Evolutionary conservation across 2,797 vertebrate species (phyloP).

Genomic region (Liasis olivaceus): DNA sequence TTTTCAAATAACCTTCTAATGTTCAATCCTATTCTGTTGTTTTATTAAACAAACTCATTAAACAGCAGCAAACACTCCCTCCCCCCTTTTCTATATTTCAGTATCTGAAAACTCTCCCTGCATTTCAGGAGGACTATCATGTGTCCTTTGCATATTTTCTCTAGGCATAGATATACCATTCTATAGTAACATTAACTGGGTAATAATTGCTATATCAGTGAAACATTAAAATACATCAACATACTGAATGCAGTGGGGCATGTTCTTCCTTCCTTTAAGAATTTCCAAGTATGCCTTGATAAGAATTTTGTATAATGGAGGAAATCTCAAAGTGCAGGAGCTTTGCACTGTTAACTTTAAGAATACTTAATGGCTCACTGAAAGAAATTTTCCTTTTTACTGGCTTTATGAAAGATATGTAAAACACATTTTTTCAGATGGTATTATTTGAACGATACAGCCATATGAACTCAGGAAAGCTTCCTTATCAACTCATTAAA

Average conservation of each 20-base stretch:
- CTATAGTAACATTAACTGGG: background rate
- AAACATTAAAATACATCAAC: background rate
- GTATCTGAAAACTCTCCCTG: background rate
- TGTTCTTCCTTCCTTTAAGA: background rate
- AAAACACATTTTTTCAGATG: background rate
- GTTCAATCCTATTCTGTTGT: background rate
- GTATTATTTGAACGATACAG: background rate
- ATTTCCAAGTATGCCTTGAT: background rate
- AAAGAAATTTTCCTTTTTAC: background rate
- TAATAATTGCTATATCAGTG: background rate
- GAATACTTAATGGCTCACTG: background rate
- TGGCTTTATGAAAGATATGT: background rate
- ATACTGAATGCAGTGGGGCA: background rate
- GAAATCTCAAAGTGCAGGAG: background rate
- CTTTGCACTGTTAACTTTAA: background rate
- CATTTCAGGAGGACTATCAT: background rate
- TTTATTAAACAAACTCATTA: background rate
- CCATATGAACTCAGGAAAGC: background rate
- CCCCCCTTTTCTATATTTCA: background rate
- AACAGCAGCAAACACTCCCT: background rate
- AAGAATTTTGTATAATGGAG: background rate
- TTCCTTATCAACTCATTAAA: background rate
- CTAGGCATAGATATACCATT: background rate
- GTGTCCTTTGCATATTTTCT: background rate
- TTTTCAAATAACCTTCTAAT: background rate